Evolutionary conservation across 2,113 vertebrate species (phyloP).

Genomic region (Rutilus rutilus): DNA sequence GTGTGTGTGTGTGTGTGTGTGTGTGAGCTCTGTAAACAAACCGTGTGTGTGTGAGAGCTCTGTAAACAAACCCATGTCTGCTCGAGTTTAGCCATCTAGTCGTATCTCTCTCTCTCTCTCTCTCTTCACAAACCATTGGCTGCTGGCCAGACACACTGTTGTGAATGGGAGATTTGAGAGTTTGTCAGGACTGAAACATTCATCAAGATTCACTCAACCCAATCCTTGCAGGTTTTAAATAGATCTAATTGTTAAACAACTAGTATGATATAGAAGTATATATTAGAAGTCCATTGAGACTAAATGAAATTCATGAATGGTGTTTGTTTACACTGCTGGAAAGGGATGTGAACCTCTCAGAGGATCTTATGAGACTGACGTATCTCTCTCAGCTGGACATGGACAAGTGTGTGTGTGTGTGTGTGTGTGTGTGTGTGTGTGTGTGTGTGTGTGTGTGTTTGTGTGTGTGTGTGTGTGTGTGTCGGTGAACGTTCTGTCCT

Average conservation of each 20-base stretch:
- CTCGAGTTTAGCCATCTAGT: not conserved
- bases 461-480: constrained; percentile 38
- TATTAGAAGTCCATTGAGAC: not conserved
- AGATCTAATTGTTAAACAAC: not conserved
- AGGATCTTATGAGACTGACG: not conserved
- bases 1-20: not conserved
- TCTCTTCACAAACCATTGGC: not conserved
- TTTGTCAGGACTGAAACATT: constrained; percentile 2
- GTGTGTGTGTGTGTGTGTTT: constrained; percentile 39
- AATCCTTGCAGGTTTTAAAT: not conserved
- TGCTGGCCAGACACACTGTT: not conserved
- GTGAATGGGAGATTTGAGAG: not conserved
- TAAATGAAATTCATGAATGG: constrained; percentile 13
- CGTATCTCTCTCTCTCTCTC: not conserved
- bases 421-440: constrained; percentile 31
- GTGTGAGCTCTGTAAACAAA: no score
- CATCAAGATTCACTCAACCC: not conserved
- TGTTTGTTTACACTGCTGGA: constrained; percentile 5
- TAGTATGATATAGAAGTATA: no score
- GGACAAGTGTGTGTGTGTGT: constrained; percentile 15
- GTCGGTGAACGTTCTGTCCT: constrained; percentile 7
- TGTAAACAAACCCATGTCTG: not conserved
- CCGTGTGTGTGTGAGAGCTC: no score
- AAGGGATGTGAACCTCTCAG: not conserved
- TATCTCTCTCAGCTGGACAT: not conserved